Base-by-base conservation (phyloP, 2,113 vertebrate genomes). In the Gila orcuttii region DNA sequence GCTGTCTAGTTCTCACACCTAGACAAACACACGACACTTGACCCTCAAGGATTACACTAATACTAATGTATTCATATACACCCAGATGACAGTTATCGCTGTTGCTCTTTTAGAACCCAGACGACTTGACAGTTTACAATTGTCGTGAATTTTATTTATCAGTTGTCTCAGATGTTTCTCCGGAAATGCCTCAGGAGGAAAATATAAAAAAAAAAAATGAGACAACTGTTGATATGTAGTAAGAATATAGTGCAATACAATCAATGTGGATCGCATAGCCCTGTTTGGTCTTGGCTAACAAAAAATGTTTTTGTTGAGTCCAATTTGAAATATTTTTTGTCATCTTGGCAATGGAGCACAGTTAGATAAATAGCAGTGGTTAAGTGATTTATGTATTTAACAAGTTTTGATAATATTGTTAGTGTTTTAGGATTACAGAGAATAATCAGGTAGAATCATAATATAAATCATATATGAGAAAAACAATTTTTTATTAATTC, bases 1-100 rank as follows among this genome's bases (percentile, higher is more conserved):
- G 42, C 17, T 69, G 62, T 68, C 45, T 52, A 31, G 28, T 82
- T 82, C 79, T 82, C n/a, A 68, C 25, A 68, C 25, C 42, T 81
- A 69, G 42, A 47, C n/a, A 45, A 81, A 50, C 60, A 81, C 11
- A 7, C 2, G 39, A 64, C 9, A 21, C 9, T 50, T 66, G 59
- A 79, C 33, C 55, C 33, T 79, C 33, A 23, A n/a, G 21, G 77
- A 60, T 60, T 39, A 42, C 12, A 62, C 60, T 79, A 79, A 23
- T 36, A 25, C n/a, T 11, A 60, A 47, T 31, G 15, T 80, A 64
- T 80, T n/a, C 78, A 64, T 64, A 28, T 59, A 45, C 78, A 25
- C 39, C 17, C n/a, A 3, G 36, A 62, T 39, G 23, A 80, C 59
- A 28, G n/a, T 28, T 28, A 19, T 42, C 10, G 13, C 71, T 23